Conservation (phyloP, 2,888 invertebrate species). For the Lasius fuliginosus region DNA sequence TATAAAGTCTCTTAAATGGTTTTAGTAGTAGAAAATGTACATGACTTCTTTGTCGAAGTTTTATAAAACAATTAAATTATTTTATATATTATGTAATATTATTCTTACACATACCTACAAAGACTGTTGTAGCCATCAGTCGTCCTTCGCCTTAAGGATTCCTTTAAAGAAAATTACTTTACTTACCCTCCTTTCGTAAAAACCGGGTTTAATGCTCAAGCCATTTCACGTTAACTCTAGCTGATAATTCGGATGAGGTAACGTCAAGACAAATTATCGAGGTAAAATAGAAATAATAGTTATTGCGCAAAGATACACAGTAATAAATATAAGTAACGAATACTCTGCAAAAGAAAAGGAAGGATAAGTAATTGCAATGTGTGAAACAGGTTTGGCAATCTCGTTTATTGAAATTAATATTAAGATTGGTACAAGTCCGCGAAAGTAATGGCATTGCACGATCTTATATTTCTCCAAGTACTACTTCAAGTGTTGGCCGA, state of each 20-base stretch:
- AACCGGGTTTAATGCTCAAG: conserved; percentile 54
- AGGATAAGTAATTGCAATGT: not conserved
- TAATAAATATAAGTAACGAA: conserved; percentile 12
- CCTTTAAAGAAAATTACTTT: conserved; percentile 51
- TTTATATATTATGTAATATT: not conserved
- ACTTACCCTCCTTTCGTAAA: conserved; percentile 44
- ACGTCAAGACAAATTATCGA: conserved; percentile 56
- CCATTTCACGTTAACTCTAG: conserved; percentile 65
- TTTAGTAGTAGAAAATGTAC: not conserved
- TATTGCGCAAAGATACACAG: not conserved
- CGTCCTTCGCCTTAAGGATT: not conserved
- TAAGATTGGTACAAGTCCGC: not conserved
- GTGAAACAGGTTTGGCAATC: not conserved
- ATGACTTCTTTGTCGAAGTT: not conserved
- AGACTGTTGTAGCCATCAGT: not conserved
- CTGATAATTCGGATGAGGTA: conserved; percentile 63
- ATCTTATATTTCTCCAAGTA: not conserved
- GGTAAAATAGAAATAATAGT: conserved; percentile 31
- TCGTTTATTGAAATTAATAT: not conserved
- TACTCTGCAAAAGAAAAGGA: not conserved
- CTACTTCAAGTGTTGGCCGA: not conserved
- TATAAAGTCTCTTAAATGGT: conserved; percentile 4
- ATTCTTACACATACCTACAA: not conserved
- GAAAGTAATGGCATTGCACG: not conserved
- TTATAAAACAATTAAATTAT: conserved; percentile 10